phyloP scores from a whole-genome alignment of 2,888 invertebrate species.

The Elysia crispata region DNA sequence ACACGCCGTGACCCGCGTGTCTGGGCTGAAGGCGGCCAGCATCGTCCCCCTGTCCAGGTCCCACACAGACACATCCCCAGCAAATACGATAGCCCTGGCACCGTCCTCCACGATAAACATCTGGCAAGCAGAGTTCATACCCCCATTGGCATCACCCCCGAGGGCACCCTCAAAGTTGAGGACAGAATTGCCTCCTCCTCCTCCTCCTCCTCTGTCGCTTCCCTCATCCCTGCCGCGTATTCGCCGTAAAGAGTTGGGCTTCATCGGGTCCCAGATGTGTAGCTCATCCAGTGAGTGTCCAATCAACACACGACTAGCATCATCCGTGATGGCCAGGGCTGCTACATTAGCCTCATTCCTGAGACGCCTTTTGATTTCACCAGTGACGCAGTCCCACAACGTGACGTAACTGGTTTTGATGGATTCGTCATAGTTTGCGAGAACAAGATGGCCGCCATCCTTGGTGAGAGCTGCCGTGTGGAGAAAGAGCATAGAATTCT shows the following conservation, averaged over 20 bases:
- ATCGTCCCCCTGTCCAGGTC: conserved; percentile 67
- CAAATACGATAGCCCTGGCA: conserved; percentile 68
- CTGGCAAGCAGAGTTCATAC: conserved; percentile 59
- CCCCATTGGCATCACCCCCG: not conserved
- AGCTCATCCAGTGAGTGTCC: conserved; percentile 71
- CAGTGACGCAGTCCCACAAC: conserved; percentile 72
- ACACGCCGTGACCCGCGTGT: conserved; percentile 70
- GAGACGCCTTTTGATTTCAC: conserved; percentile 67
- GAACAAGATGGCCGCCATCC: conserved; percentile 71
- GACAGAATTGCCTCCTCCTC: not conserved
- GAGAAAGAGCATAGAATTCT: conserved; percentile 72
- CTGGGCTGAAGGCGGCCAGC: conserved; percentile 73
- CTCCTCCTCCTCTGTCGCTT: conserved; percentile 55
- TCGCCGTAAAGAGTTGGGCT: conserved; percentile 59
- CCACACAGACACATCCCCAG: conserved; percentile 75
- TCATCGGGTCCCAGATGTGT: conserved; percentile 73
- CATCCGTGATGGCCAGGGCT: conserved; percentile 70
- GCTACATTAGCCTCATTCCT: conserved; percentile 73
- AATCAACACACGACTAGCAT: conserved; percentile 70
- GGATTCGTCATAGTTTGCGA: conserved; percentile 74
- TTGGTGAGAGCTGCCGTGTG: conserved; percentile 70
- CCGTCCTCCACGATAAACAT: conserved; percentile 69
- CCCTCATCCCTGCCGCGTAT: conserved; percentile 68
- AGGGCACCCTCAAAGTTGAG: too few species aligned
- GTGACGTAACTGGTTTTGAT: conserved; percentile 74